Conservation (phyloP, 2,113 vertebrate species). For the Melanostigma gelatinosum region DNA sequence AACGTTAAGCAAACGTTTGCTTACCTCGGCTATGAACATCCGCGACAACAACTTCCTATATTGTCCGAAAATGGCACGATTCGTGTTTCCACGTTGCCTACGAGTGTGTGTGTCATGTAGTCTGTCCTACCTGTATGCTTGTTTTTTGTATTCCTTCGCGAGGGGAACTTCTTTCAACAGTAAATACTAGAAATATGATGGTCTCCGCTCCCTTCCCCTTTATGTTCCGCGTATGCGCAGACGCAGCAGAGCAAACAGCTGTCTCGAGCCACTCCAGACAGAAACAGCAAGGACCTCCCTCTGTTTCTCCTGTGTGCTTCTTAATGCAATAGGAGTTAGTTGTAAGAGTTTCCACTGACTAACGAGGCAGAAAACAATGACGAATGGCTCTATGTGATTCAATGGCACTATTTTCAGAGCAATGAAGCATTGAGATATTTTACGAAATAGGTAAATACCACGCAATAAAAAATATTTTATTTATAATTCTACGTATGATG, state of each 20-base stretch:
- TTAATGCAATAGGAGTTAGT: neutral
- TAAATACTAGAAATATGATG: neutral
- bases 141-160: neutral
- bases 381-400: too few relatives aligned
- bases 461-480: neutral
- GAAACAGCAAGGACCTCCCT: neutral
- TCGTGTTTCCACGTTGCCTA: too few relatives aligned
- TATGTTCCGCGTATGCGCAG: constrained; percentile 45
- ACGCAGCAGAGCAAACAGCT: neutral
- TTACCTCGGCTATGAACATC: neutral
- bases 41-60: neutral
- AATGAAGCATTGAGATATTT: neutral
- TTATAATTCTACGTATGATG: neutral
- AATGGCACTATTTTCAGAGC: too few relatives aligned
- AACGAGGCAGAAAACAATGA: too few relatives aligned
- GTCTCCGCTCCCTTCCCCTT: neutral
- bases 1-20: neutral
- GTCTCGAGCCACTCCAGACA: neutral
- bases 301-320: neutral
- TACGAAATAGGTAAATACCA: neutral
- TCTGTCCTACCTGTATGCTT: constrained; percentile 21
- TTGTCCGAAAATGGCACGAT: neutral
- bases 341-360: neutral
- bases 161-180: neutral
- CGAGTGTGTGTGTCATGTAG: rapidly evolving